A percentile compares a stretch with the other conserved stretches of the same genome.
These are phyloP conservation scores for Sarcophaga variegata DNA, from an alignment of 2,888 invertebrate species.

Conservation along the genomic window DNA sequence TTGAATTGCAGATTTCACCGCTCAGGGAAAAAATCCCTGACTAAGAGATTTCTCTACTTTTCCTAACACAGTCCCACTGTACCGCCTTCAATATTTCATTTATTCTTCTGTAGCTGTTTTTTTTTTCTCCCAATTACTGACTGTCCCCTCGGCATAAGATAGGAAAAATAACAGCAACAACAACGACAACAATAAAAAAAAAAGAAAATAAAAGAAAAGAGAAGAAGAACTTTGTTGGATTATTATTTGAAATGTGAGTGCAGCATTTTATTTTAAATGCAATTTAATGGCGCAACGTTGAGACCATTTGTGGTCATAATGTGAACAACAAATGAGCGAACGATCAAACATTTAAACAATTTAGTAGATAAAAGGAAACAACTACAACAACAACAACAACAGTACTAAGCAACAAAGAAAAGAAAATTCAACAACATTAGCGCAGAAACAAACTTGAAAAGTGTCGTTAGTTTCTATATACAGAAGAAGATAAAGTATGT, in stretches of 20 bases:
- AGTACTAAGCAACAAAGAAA: neutral
- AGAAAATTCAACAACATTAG: conserved; percentile 21
- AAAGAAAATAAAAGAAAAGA: conserved; percentile 46
- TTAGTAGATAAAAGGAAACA: conserved; percentile 26
- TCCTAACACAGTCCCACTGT: conserved; percentile 31
- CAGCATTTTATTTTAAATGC: conserved; percentile 70
- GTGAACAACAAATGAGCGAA: conserved; percentile 68
- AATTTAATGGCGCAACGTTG: conserved; percentile 72
- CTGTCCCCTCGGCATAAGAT: conserved; percentile 30
- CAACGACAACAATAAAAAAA: conserved; percentile 24
- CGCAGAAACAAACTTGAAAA: conserved; percentile 37
- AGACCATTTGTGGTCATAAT: conserved; percentile 70
- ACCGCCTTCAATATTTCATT: conserved; percentile 56
- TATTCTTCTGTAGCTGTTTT: conserved; percentile 24
- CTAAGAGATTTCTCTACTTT: no score
- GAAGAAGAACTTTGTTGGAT: conserved; percentile 51
- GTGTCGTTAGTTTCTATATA: conserved; percentile 57
- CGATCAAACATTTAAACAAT: conserved; percentile 67
- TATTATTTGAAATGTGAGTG: conserved; percentile 70
- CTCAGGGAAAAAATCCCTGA: no score
- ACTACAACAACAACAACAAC: no score
- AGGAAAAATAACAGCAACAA: neutral
- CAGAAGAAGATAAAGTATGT: conserved; percentile 50
- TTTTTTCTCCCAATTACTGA: conserved; percentile 58
- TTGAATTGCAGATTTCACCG: no score